phyloP scores from a whole-genome alignment of 2,797 vertebrate genomes.

The Psittacula derbiana region DNA sequence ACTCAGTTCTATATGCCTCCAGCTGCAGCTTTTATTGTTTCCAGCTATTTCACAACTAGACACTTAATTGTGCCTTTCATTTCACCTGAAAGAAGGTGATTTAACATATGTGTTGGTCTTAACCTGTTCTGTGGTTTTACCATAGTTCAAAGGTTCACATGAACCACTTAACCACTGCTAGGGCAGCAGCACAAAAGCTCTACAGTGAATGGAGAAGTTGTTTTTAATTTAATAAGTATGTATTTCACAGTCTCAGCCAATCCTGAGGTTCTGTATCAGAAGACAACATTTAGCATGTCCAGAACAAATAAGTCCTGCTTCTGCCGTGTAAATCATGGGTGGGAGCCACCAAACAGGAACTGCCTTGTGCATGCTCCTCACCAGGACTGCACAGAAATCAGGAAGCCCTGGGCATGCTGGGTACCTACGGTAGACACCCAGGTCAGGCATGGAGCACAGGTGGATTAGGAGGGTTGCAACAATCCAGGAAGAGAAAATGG shows the following conservation, averaged over 20 bases:
- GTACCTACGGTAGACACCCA: neutral
- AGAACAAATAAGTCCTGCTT: fast-evolving
- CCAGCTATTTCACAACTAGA: neutral
- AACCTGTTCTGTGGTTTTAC: neutral
- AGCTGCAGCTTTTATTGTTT: neutral
- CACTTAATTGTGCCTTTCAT: neutral
- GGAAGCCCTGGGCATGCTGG: fast-evolving
- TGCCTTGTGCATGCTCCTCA: fast-evolving
- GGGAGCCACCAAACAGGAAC: neutral
- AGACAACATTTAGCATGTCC: neutral
- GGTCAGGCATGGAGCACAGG: neutral
- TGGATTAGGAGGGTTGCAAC: neutral
- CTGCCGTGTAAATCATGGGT: neutral
- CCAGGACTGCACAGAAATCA: neutral
- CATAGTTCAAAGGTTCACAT: neutral
- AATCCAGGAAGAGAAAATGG: neutral
- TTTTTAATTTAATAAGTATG: neutral
- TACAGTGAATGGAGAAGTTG: neutral
- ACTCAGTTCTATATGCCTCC: neutral
- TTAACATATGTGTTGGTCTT: neutral
- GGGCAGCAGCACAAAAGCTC: neutral
- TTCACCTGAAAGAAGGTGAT: neutral
- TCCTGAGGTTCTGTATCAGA: neutral
- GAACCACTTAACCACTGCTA: neutral
- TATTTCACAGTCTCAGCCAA: neutral